Percentiles rank a stretch among this genome's conserved stretches.
Evolutionary conservation across 2,888 invertebrate genomes (phyloP).

Genomic region (Morpho achilles): DNA sequence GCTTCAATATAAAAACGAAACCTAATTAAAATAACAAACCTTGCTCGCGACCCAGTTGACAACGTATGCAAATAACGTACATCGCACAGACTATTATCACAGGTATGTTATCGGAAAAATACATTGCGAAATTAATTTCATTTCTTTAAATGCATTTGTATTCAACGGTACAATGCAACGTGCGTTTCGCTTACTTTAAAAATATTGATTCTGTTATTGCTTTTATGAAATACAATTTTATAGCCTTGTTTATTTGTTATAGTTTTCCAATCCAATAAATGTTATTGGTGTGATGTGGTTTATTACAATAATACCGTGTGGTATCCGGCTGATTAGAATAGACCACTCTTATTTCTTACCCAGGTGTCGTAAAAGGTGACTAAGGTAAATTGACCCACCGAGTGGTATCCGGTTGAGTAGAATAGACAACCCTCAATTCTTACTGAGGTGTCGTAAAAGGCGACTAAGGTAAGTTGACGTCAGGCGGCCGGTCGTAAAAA

Average conservation of each 20-base stretch:
- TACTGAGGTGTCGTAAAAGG: too few relatives aligned
- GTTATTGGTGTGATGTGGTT: not conserved
- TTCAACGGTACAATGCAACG: conserved; percentile 10
- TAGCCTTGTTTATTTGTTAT: not conserved
- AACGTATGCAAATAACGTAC: conserved; percentile 22
- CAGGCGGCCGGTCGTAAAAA: too few relatives aligned
- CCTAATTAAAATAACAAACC: not conserved
- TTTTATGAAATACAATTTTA: conserved; percentile 3
- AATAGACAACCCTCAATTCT: too few relatives aligned
- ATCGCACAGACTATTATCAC: conserved; percentile 16
- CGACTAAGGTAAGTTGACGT: too few relatives aligned
- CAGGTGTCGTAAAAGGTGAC: too few relatives aligned
- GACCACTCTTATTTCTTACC: too few relatives aligned
- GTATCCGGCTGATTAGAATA: too few relatives aligned
- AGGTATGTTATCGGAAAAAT: conserved; percentile 32
- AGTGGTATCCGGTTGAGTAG: too few relatives aligned
- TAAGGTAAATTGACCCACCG: too few relatives aligned
- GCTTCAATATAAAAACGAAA: not conserved
- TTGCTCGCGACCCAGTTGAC: conserved; percentile 25
- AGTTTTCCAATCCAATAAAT: not conserved
- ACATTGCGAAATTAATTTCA: conserved; percentile 44
- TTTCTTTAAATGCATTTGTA: conserved; percentile 23
- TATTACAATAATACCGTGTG: too few relatives aligned
- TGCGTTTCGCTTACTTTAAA: conserved; percentile 3
- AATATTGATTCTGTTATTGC: conserved; percentile 4